Evolutionary conservation across 1,140 invertebrate genomes (phyloP).

Genomic region (Homarus americanus): DNA sequence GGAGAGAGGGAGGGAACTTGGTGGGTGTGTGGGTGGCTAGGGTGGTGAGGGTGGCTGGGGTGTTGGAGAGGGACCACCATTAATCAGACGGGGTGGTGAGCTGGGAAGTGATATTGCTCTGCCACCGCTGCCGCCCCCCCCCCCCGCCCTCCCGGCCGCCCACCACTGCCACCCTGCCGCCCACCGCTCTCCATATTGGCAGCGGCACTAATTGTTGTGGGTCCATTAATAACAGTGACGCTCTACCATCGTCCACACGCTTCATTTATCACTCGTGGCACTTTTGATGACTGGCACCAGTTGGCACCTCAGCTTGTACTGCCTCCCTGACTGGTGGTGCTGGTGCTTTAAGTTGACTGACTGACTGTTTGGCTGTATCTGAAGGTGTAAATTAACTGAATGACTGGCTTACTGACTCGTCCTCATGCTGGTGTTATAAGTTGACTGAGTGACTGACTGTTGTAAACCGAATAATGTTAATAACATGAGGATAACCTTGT

Average conservation of each 20-base stretch:
- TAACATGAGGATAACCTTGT: too few species aligned
- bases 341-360: too few species aligned
- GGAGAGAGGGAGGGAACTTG: background rate
- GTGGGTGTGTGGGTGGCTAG: background rate
- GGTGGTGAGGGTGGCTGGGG: background rate
- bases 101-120: background rate
- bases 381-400: too few species aligned
- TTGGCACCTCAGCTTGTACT: slow-evolving; percentile 23
- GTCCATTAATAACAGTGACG: slow-evolving; percentile 55
- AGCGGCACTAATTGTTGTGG: slow-evolving; percentile 39
- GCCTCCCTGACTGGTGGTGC: too few species aligned
- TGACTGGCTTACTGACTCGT: too few species aligned
- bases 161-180: background rate
- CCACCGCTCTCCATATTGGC: slow-evolving; percentile 15
- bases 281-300: slow-evolving; percentile 33
- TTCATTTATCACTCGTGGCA: slow-evolving; percentile 46
- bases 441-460: too few species aligned
- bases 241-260: slow-evolving; percentile 31
- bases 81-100: background rate
- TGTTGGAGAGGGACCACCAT: background rate
- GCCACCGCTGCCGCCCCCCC: background rate
- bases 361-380: too few species aligned
- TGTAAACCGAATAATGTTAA: too few species aligned
- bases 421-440: too few species aligned
- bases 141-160: background rate